These are phyloP conservation scores for Amazona vittata DNA, from an alignment of 2,113 vertebrate genomes.

Conservation along the genomic window DNA sequence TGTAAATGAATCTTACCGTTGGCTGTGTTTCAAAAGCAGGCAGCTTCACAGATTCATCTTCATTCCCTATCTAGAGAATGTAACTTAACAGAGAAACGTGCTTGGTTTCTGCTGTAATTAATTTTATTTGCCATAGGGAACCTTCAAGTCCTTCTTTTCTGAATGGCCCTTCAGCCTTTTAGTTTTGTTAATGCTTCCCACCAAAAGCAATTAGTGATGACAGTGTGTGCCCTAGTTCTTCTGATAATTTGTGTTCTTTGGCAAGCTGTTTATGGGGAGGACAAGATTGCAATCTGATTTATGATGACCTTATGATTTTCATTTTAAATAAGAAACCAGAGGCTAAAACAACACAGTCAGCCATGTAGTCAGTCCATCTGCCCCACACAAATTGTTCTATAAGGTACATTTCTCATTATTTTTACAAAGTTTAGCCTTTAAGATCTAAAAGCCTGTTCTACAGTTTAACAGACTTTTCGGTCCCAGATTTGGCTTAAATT, in stretches of 20 bases:
- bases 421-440: neutral
- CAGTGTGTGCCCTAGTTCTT: constrained; percentile 25
- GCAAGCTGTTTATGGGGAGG: constrained; percentile 10
- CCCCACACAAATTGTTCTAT: neutral
- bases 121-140: constrained; percentile 17
- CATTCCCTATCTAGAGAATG: neutral
- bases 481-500: neutral
- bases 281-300: constrained; percentile 20
- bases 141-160: neutral
- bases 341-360: neutral
- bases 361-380: neutral
- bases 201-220: constrained; percentile 50
- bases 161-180: constrained; percentile 33
- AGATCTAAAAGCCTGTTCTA: neutral
- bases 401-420: neutral
- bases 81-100: neutral
- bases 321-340: constrained; percentile 8
- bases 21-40: constrained; percentile 19
- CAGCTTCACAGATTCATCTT: constrained; percentile 14
- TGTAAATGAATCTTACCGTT: neutral
- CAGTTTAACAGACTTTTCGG: neutral
- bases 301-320: neutral
- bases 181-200: constrained; percentile 14
- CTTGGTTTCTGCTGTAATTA: constrained; percentile 21
- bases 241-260: constrained; percentile 31